Evolutionary conservation across 2,113 vertebrate species (phyloP).

Genomic region (Chlamydotis undulata): DNA sequence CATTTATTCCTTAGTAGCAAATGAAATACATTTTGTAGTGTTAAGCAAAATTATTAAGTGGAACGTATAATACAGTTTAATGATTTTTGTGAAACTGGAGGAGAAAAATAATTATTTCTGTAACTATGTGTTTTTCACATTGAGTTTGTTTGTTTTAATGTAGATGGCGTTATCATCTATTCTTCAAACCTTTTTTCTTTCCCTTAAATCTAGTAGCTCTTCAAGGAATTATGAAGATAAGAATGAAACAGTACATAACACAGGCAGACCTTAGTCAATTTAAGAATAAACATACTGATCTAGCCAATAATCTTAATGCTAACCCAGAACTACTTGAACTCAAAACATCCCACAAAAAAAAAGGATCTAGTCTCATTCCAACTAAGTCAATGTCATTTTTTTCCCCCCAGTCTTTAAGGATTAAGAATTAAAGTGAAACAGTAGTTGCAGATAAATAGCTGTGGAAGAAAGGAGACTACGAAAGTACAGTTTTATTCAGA

Average conservation of each 20-base stretch:
- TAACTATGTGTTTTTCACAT: constrained; percentile 6
- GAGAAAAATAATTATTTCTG: not conserved
- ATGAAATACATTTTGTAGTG: constrained; percentile 45
- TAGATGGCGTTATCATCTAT: not conserved
- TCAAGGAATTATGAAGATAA: not conserved
- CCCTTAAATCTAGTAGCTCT: not conserved
- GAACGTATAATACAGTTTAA: not conserved
- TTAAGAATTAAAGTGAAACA: not conserved
- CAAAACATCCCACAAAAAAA: not conserved
- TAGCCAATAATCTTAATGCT: not conserved
- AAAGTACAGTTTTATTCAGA: not conserved
- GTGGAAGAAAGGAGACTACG: not conserved
- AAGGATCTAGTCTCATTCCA: not conserved
- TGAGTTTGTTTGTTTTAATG: constrained; percentile 16
- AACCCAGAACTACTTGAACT: not conserved
- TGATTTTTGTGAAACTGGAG: not conserved
- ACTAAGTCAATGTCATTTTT: not conserved
- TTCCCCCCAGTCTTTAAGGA: not conserved
- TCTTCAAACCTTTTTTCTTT: not conserved
- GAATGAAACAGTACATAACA: not conserved
- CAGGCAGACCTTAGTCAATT: not conserved
- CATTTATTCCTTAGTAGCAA: constrained; percentile 52
- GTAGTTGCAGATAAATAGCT: not conserved
- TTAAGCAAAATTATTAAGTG: constrained; percentile 47
- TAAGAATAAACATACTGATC: not conserved